phyloP scores from a whole-genome alignment of 1,140 invertebrate species.

The Nephila pilipes region DNA sequence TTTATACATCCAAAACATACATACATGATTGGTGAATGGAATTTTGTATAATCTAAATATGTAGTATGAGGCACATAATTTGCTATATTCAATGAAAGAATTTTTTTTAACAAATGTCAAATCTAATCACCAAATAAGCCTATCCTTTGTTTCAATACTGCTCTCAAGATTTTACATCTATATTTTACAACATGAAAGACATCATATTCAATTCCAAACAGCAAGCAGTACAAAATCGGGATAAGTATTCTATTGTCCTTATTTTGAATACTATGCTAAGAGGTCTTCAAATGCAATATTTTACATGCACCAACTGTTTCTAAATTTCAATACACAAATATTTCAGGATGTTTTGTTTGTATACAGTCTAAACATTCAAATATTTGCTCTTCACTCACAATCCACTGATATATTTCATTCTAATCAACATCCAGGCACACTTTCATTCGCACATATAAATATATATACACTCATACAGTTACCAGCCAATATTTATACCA shows the following conservation, averaged over 20 bases:
- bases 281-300: slow-evolving; percentile 20
- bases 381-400: slow-evolving; percentile 14
- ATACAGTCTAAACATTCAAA: slow-evolving; percentile 29
- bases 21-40: background rate
- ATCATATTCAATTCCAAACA: background rate
- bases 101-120: background rate
- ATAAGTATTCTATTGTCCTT: background rate
- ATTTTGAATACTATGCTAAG: slow-evolving; percentile 2
- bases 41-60: background rate
- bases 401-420: slow-evolving; percentile 16
- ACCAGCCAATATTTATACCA: slow-evolving; percentile 9
- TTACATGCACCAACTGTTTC: slow-evolving; percentile 6
- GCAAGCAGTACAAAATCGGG: background rate
- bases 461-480: slow-evolving; percentile 55
- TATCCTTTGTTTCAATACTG: background rate
- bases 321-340: slow-evolving; percentile 23
- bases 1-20: background rate
- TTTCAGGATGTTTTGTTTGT: background rate
- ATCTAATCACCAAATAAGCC: background rate
- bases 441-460: slow-evolving; percentile 50
- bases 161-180: background rate
- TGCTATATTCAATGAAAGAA: background rate
- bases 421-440: background rate
- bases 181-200: slow-evolving; percentile 8
- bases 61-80: background rate